Conservation (phyloP, 2,888 invertebrate genomes). For the Hyalella azteca region DNA sequence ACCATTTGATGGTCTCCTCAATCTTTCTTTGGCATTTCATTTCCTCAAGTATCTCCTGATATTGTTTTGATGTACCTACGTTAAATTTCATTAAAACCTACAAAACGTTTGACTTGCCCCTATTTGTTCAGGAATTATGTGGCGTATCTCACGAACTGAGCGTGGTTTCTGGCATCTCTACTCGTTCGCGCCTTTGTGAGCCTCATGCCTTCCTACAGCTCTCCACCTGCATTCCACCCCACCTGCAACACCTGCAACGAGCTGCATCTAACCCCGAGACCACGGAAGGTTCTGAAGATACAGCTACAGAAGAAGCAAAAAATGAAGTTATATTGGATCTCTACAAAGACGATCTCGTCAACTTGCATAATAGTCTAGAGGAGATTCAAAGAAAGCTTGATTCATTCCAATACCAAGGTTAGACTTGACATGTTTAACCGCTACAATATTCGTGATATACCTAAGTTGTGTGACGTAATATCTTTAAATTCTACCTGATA, state of each 20-base stretch:
- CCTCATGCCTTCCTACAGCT: background rate
- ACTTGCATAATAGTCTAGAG: background rate
- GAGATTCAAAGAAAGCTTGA: background rate
- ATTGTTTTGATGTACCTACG: too few relatives aligned
- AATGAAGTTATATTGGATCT: background rate
- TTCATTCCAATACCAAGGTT: background rate
- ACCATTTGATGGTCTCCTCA: too few relatives aligned
- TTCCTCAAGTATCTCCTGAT: too few relatives aligned
- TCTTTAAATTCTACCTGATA: too few relatives aligned
- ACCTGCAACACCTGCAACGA: background rate
- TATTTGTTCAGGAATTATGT: constrained; percentile 13
- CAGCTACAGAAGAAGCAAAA: too few relatives aligned
- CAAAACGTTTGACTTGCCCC: too few relatives aligned
- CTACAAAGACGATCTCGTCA: background rate
- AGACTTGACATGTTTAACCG: too few relatives aligned
- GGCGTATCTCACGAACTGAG: constrained; percentile 19
- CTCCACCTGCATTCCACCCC: background rate
- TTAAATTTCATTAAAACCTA: too few relatives aligned
- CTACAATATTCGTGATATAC: too few relatives aligned
- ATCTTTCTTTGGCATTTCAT: too few relatives aligned
- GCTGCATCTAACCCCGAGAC: background rate
- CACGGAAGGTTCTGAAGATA: background rate
- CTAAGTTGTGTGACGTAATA: too few relatives aligned
- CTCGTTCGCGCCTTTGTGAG: background rate
- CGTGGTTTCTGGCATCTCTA: background rate